Base-by-base conservation (phyloP, 2,888 invertebrate genomes). In the Agrotis segetum region DNA sequence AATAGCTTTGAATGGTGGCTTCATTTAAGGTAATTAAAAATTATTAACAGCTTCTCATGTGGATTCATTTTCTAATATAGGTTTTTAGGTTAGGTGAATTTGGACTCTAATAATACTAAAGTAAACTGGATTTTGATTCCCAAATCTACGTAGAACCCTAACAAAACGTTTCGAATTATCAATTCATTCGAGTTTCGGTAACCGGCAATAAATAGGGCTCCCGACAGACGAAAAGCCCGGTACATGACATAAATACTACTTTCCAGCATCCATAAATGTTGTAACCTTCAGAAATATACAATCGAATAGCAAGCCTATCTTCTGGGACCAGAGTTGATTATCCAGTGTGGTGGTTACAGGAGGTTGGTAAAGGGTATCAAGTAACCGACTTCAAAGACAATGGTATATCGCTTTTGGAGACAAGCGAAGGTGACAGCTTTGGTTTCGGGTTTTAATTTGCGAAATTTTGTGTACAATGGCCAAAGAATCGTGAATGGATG, bases 391-490 rank as follows among this genome's bases (percentile, higher is more conserved):
- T 74, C 65, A 85, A 88, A 94, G 93, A 94, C 95, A 95, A 94
- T 94, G 92, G 92, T 87, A 85, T 92, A 92, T 92, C 91, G 92
- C 92, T 94, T 94, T 93, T 92, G 92, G 92, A 91, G 92, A 93
- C 93, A 94, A 91, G 92, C 88, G 88, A 88, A 92, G 93, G 94
- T 94, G 94, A 94, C 94, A 93, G 93, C 65, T 90, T 85, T 88
- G 91, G 90, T 93, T 95, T 93, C 91, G 92, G 92, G 89, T 89
- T 92, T 94, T 93, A 92, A 94, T 94, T 94, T 92, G 91, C 89
- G 90, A 93, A 93, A 93, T 93, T 90, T 91, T 88, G 90, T 88
- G 92, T 89, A 93, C 95, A 95, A 94, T 93, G 92, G 91, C 74
- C 77, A 75, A 88, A 76, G 71, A 89, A 89, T 89, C 87, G 89